Evolutionary conservation across 1,140 invertebrate species (phyloP).

Genomic region (Drosophila dunni): DNA sequence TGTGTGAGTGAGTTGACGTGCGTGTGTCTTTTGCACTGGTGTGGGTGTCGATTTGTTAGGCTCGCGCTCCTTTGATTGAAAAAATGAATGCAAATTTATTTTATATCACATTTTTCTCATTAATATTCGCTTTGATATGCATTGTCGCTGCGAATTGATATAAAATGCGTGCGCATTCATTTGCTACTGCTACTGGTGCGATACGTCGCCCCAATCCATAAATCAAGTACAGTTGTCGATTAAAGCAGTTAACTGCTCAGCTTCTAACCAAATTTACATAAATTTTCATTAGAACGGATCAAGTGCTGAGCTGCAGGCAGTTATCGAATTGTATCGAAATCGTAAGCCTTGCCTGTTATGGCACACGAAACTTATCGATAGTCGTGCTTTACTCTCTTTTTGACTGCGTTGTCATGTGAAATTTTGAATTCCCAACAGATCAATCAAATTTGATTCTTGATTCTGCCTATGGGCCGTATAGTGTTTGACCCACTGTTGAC

Average conservation of each 20-base stretch:
- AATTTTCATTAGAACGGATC: conserved; percentile 12
- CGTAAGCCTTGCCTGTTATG: background rate
- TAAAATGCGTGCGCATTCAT: conserved; percentile 55
- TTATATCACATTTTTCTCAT: conserved; percentile 75
- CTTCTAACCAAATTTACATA: background rate
- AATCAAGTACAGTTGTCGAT: conserved; percentile 50
- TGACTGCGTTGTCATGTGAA: background rate
- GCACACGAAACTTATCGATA: background rate
- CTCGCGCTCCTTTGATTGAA: conserved; percentile 65
- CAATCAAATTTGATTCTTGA: background rate
- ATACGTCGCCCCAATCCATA: conserved; percentile 43
- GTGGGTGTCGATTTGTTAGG: conserved; percentile 22
- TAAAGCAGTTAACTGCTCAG: conserved; percentile 9
- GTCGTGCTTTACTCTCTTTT: background rate
- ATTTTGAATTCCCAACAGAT: background rate
- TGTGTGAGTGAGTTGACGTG: background rate
- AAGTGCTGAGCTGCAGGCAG: conserved; percentile 3
- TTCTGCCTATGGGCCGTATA: conserved; percentile 1
- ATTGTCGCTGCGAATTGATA: conserved; percentile 38
- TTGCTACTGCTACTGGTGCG: conserved; percentile 26
- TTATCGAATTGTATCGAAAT: background rate
- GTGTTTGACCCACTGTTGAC: conserved; percentile 30
- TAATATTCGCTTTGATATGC: conserved; percentile 61
- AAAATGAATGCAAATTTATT: conserved; percentile 77
- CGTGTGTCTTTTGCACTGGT: background rate